Evolutionary conservation across 2,888 invertebrate species (phyloP).

Genomic region (Drosophila neoperkinsi): DNA sequence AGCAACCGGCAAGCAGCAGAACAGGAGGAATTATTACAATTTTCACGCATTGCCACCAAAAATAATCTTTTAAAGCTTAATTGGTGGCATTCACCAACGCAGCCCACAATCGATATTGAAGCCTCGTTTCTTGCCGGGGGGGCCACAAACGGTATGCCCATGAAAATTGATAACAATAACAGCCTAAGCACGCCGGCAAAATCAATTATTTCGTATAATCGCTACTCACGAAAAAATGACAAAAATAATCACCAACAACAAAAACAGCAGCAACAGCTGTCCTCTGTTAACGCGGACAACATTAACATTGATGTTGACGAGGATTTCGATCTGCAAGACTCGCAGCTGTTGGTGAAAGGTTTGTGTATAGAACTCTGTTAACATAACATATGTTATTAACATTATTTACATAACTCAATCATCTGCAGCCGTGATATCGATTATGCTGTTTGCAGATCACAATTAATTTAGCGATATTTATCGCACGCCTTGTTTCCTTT

Average conservation of each 20-base stretch:
- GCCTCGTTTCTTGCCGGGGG: conserved; percentile 10
- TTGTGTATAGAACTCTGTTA: conserved; percentile 28
- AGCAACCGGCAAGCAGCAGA: conserved; percentile 5
- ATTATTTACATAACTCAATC: not conserved
- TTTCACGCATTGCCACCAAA: conserved; percentile 67
- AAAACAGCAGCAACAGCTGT: conserved; percentile 3
- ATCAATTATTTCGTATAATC: conserved; percentile 16
- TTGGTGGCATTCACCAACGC: conserved; percentile 78
- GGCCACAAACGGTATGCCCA: not conserved
- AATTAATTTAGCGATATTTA: not conserved
- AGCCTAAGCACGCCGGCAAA: conserved; percentile 39
- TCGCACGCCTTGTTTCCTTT: not conserved
- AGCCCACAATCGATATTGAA: conserved; percentile 36
- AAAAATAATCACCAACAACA: conserved; percentile 8
- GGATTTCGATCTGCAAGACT: conserved; percentile 51
- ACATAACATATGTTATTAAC: not conserved
- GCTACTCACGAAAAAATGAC: not conserved
- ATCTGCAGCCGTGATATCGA: not conserved
- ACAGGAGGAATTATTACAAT: conserved; percentile 5
- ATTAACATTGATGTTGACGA: conserved; percentile 29
- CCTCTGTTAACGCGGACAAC: conserved; percentile 4
- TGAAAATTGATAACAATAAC: conserved; percentile 55
- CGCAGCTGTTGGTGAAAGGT: conserved; percentile 64
- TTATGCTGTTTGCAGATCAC: not conserved
- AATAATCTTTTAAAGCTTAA: conserved; percentile 75